phyloP scores from a whole-genome alignment of 1,140 invertebrate genomes.

The Argopecten irradians region DNA sequence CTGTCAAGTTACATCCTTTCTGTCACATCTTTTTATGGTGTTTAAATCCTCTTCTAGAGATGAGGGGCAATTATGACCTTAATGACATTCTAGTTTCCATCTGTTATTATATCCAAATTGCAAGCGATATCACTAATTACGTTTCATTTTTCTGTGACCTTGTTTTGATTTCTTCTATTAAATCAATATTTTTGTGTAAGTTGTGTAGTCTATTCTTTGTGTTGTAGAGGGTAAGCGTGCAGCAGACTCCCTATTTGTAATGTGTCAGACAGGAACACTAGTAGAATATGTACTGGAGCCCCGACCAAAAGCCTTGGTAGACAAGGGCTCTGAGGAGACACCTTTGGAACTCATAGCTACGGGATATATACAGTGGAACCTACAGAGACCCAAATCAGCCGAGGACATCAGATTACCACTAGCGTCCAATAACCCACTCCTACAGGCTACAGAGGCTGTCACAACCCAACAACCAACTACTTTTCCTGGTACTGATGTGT shows the following conservation, averaged over 20 bases:
- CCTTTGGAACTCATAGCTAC: slow-evolving; percentile 91
- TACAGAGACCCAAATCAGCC: slow-evolving; percentile 77
- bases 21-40: too few relatives aligned
- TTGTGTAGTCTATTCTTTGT: not conserved
- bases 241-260: slow-evolving; percentile 92
- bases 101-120: too few relatives aligned
- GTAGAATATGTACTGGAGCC: slow-evolving; percentile 95
- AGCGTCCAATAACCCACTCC: slow-evolving; percentile 74
- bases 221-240: slow-evolving; percentile 77
- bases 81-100: too few relatives aligned
- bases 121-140: too few relatives aligned
- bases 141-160: too few relatives aligned
- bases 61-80: too few relatives aligned
- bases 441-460: slow-evolving; percentile 76
- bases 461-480: slow-evolving; percentile 65
- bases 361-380: slow-evolving; percentile 90
- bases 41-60: too few relatives aligned
- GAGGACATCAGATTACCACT: slow-evolving; percentile 74
- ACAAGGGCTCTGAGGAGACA: slow-evolving; percentile 92
- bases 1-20: too few relatives aligned
- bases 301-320: slow-evolving; percentile 77
- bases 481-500: slow-evolving; percentile 59
- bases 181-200: too few relatives aligned
- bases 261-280: slow-evolving; percentile 91
- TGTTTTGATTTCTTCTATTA: too few relatives aligned